phyloP scores from a whole-genome alignment of 2,797 vertebrate genomes.

The Lycodopsis pacificus region DNA sequence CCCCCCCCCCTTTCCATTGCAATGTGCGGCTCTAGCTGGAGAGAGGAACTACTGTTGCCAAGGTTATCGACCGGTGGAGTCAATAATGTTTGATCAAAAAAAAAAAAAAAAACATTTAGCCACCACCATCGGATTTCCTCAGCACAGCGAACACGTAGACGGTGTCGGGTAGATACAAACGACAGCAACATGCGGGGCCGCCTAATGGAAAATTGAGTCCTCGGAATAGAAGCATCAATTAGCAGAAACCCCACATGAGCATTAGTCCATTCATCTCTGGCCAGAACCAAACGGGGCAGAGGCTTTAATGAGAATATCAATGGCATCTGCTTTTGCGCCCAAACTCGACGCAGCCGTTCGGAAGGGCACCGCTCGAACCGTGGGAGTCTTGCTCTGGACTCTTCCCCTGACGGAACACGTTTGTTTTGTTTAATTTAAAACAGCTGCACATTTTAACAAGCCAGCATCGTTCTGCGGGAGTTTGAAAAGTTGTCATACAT shows the following conservation, averaged over 20 bases:
- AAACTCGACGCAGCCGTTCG: conserved; percentile 54
- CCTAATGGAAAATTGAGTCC: conserved; percentile 67
- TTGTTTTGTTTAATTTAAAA: conserved; percentile 32
- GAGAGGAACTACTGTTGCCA: conserved; percentile 83
- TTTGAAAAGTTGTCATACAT: conserved; percentile 52
- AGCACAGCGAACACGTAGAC: conserved; percentile 56
- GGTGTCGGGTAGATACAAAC: conserved; percentile 66
- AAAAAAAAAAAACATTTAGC: conserved; percentile 79
- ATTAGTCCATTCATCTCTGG: conserved; percentile 58
- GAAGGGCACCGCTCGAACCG: conserved; percentile 17
- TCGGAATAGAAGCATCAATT: conserved; percentile 71
- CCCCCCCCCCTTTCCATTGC: conserved; percentile 21
- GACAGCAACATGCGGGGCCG: conserved; percentile 47
- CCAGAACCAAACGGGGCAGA: conserved; percentile 36
- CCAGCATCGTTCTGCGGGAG: conserved; percentile 11
- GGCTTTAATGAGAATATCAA: conserved; percentile 70
- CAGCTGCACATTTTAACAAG: conserved; percentile 29
- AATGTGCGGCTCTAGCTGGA: conserved; percentile 54
- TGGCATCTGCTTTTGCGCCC: conserved; percentile 41
- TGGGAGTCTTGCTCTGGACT: conserved; percentile 7
- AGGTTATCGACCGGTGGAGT: conserved; percentile 82
- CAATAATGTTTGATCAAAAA: conserved; percentile 85
- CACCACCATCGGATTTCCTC: conserved; percentile 63
- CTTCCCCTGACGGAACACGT: conserved; percentile 9
- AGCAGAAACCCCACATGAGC: conserved; percentile 57